A percentile compares a stretch with the other conserved stretches of the same genome.
Conservation (phyloP, 2,888 invertebrate genomes). For the Ischnura elegans region DNA sequence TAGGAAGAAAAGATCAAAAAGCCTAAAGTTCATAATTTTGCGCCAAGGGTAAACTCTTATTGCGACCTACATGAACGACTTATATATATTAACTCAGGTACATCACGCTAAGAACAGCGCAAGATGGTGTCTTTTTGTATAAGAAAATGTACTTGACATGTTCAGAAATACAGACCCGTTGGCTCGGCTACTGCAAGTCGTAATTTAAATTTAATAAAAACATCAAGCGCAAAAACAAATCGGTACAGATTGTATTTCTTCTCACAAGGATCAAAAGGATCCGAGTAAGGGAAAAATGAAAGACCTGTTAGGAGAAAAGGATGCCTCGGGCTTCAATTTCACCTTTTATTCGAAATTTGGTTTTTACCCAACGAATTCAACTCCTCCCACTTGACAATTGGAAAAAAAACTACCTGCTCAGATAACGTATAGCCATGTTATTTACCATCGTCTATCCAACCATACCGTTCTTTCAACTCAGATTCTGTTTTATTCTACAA, state of each 20-base stretch:
- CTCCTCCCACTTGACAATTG: background rate
- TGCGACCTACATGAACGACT: too few relatives aligned
- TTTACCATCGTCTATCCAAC: background rate
- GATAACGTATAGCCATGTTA: background rate
- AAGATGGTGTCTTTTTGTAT: background rate
- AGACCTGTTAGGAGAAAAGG: background rate
- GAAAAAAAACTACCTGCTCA: background rate
- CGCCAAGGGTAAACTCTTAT: too few relatives aligned
- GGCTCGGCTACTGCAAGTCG: background rate
- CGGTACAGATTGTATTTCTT: background rate
- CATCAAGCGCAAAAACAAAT: background rate
- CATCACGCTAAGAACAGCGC: background rate
- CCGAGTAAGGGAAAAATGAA: background rate
- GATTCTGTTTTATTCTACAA: too few relatives aligned
- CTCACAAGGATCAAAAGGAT: background rate
- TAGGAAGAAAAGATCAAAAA: too few relatives aligned
- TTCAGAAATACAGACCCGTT: background rate
- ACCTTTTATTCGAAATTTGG: background rate
- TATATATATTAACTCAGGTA: too few relatives aligned
- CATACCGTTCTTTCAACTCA: too few relatives aligned
- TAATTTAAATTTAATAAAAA: background rate
- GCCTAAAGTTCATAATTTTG: too few relatives aligned
- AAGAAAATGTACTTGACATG: background rate
- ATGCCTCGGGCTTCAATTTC: background rate
- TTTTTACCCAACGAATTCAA: too few relatives aligned